Evolutionary conservation across 2,888 invertebrate genomes (phyloP).

Genomic region (Dryobotodes eremita): DNA sequence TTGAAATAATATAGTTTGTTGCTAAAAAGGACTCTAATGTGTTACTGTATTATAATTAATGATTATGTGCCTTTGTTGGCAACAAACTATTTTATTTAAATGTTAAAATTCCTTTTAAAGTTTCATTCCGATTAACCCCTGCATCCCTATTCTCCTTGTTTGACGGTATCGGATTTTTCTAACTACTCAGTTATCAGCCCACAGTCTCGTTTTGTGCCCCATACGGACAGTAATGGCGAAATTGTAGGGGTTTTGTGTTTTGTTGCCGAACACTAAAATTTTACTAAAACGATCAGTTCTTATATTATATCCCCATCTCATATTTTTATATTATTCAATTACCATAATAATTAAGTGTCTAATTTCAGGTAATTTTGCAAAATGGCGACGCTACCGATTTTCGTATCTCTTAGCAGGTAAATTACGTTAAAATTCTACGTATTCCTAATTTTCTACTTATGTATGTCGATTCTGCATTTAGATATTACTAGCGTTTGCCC

Average conservation of each 20-base stretch:
- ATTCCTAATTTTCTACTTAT: neutral
- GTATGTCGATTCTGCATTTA: neutral
- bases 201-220: neutral
- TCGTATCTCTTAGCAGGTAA: slow-evolving; percentile 86
- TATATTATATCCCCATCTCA: neutral
- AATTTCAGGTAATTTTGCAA: slow-evolving; percentile 67
- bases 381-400: slow-evolving; percentile 87
- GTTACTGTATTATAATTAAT: too few species aligned
- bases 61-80: too few species aligned
- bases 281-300: neutral
- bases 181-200: neutral
- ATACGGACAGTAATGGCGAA: neutral
- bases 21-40: too few species aligned
- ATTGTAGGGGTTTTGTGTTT: neutral
- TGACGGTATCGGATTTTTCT: neutral
- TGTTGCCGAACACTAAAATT: neutral
- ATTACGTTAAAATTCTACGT: neutral
- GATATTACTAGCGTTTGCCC: too few species aligned
- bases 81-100: too few species aligned
- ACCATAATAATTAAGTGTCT: slow-evolving; percentile 21
- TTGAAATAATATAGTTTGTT: too few species aligned
- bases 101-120: too few species aligned
- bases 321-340: too few species aligned
- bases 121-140: too few species aligned
- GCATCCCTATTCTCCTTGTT: too few species aligned